Evolutionary conservation across 2,113 vertebrate genomes (phyloP), one percentile per base, ranked within the genome.

Genomic region (Neomonachus schauinslandi): DNA sequence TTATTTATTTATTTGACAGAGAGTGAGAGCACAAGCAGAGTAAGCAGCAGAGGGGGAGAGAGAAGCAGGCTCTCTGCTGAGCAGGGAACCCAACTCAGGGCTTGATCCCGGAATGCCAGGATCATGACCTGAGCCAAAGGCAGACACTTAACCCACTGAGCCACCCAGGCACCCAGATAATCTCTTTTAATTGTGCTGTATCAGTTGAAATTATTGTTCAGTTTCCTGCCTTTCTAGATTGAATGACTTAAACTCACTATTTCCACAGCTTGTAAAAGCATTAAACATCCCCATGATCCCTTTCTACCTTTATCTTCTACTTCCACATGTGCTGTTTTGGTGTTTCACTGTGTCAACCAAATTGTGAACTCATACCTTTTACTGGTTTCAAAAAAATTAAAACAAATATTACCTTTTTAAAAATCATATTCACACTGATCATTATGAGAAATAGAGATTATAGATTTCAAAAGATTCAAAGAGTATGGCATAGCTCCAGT

Each of bases 201-300:
- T 63, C 33, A 19, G 16, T 7, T 11, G 59, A 86, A 42, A 21
- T 71, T 8, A 14, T 22, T 8, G 5, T 6, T 7, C 28, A 81
- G 12, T 39, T 51, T 31, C 59, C 31, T 77, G 21, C 5, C 53
- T 14, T 71, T 5, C 26, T 22, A 53, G 39, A 21, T 69, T 19
- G 31, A 69, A 28, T 24, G 59, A 31, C 31, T 49, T 16, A 7
- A 63, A 51, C 51, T 76, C 65, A 65, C 19, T 77, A 18, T n/a
- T 33, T 65, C 53, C 57, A n/a, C 46, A 39, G 57, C 8, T 15
- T 26, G 6, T 46, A 26, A 39, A 19, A 21, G 1, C 1, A 11
- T 16, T 46, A 42, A 67, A 1, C 3, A 36, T 79, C 26, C 16
- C 26, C 10, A 0, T 0, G 7, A n/a, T 2, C 21, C 28, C 12